phyloP scores from a whole-genome alignment of 2,888 invertebrate species.

The Melitaea athalia region DNA sequence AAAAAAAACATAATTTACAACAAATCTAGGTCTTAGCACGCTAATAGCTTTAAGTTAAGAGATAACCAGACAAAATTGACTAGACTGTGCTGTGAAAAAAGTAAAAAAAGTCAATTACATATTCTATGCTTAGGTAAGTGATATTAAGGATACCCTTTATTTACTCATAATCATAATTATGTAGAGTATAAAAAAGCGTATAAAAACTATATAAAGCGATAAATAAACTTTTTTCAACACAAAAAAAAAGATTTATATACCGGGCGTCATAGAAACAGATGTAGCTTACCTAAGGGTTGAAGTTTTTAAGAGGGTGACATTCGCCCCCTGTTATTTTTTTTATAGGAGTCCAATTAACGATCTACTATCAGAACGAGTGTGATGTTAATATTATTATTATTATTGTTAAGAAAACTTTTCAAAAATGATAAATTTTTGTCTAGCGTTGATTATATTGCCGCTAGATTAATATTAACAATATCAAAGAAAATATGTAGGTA shows the following conservation, averaged over 20 bases:
- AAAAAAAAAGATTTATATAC: slow-evolving; percentile 36
- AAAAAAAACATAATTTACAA: too few relatives aligned
- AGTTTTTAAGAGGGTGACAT: slow-evolving; percentile 69
- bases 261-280: slow-evolving; percentile 40
- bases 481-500: too few relatives aligned
- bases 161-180: too few relatives aligned
- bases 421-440: not conserved
- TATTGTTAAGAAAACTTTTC: not conserved
- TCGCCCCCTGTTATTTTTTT: slow-evolving; percentile 70
- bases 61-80: too few relatives aligned
- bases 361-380: slow-evolving; percentile 33
- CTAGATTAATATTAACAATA: too few relatives aligned
- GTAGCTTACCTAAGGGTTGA: slow-evolving; percentile 51
- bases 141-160: too few relatives aligned
- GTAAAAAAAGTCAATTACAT: too few relatives aligned
- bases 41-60: too few relatives aligned
- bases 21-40: too few relatives aligned
- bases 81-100: too few relatives aligned
- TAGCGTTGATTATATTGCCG: not conserved
- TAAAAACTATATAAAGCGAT: not conserved
- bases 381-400: slow-evolving; percentile 13
- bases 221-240: slow-evolving; percentile 3
- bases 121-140: too few relatives aligned
- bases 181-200: too few relatives aligned
- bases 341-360: slow-evolving; percentile 62